Evolutionary conservation across 2,113 vertebrate species (phyloP).

Genomic region (Pelecanus crispus): DNA sequence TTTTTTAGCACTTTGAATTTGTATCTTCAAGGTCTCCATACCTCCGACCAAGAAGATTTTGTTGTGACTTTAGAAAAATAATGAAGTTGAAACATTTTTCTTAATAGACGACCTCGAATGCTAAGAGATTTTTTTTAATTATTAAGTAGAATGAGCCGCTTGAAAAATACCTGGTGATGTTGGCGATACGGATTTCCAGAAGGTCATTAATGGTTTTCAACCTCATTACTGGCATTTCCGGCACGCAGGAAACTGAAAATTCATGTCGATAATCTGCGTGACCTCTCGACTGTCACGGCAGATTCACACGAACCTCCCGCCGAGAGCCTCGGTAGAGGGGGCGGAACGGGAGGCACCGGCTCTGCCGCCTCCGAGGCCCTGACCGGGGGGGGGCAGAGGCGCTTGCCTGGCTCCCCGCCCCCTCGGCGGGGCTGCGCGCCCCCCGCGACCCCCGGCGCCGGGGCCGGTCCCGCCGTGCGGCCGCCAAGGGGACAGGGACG

Average conservation of each 20-base stretch:
- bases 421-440: not conserved
- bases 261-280: too few species aligned
- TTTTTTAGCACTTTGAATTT: not conserved
- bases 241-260: not conserved
- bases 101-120: not conserved
- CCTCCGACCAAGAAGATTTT: not conserved
- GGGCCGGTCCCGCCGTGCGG: not conserved
- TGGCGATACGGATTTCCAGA: not conserved
- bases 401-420: not conserved
- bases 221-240: not conserved
- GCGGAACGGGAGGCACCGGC: rapidly evolving
- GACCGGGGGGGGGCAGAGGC: not conserved
- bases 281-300: too few species aligned
- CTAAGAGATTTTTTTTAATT: not conserved
- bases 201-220: not conserved
- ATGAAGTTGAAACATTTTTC: not conserved
- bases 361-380: not conserved
- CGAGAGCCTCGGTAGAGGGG: rapidly evolving
- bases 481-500: too few species aligned
- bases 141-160: not conserved
- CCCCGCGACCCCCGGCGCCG: not conserved
- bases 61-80: not conserved
- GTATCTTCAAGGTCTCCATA: not conserved
- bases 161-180: not conserved
- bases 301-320: rapidly evolving